These are phyloP conservation scores for Steinernema scapterisci DNA, from an alignment of 2,888 invertebrate species.

Conservation along the genomic window DNA sequence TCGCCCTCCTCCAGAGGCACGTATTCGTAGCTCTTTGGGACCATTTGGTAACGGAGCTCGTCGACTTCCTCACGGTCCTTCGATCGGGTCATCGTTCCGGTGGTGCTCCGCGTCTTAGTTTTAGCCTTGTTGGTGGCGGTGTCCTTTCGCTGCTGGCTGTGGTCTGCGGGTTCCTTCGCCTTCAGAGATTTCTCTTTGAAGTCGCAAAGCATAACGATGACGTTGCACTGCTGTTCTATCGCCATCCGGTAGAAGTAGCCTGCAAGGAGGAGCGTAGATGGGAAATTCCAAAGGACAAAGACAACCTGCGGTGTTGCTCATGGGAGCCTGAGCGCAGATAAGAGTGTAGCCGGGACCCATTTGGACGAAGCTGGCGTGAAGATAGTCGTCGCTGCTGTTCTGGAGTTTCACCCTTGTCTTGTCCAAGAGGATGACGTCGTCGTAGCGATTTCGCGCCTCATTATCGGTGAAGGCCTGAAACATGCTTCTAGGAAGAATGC, in stretches of 20 bases:
- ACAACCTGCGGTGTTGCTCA: background rate
- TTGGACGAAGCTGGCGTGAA: background rate
- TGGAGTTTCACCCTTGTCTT: background rate
- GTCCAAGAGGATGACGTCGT: background rate
- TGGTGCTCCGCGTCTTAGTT: background rate
- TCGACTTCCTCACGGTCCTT: background rate
- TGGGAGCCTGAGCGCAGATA: slow-evolving; percentile 11
- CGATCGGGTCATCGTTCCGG: background rate
- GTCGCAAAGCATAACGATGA: slow-evolving; percentile 15
- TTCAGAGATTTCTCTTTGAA: background rate
- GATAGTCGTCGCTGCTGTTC: background rate
- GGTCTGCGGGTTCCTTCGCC: background rate
- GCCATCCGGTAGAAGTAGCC: slow-evolving; percentile 17
- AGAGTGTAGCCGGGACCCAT: background rate
- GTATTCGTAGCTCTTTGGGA: background rate
- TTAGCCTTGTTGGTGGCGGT: background rate
- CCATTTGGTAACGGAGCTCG: background rate
- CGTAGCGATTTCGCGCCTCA: background rate
- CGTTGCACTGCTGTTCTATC: slow-evolving; percentile 11
- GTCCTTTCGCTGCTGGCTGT: background rate
- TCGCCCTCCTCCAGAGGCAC: background rate
- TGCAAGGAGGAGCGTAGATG: background rate
- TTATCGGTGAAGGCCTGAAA: background rate
- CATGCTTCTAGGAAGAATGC: background rate
- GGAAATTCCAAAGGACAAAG: background rate